Evolutionary conservation across 2,113 vertebrate species (phyloP), one percentile per base, ranked within the genome.

Genomic region (Solea senegalensis): DNA sequence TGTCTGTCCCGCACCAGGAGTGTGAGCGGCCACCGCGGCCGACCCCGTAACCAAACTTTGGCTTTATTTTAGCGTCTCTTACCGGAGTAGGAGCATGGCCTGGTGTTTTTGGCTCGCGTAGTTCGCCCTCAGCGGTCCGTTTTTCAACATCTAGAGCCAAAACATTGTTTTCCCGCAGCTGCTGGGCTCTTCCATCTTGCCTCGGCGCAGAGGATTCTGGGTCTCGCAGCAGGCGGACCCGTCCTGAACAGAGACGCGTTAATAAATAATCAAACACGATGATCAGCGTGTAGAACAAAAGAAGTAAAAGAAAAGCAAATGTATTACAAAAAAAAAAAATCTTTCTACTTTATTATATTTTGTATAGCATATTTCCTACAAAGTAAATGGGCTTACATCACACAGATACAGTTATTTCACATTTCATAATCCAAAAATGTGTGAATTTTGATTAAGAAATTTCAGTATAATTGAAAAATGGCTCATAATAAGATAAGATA

Each of bases 141-240:
- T 88, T 83, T 88, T 89, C 34, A 27, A 57, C 63, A 69, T 86
- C 89, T 91, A 94, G 52, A 92, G 88, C 83, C 93, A 85, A 92
- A 93, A 94, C 89, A 94, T 93, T 93, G 93, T 94, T 92, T 90
- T 93, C 92, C 84, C 68, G 88, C 92, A 91, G 91, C 91, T 91
- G 90, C 93, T 91, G 91, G 85, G 85, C 76, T 92, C 93, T 90
- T 93, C 93, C 94, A 95, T 95, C 90, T 94, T 95, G 91, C 68
- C 87, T 92, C 76, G 59, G 88, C 94, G 94, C 93, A 76, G 81
- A 67, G 94, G 75, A 94, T 92, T 95, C 64, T 95, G 93, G 94
- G 94, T 91, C 72, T 65, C 45, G 65, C 55, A 73, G 78, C 55
- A 73, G 78, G 51, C 72, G 86, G 89, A 87, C 83, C 88, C 86